Evolutionary conservation across 2,113 vertebrate species (phyloP).

Genomic region (Siphamia tubifer): DNA sequence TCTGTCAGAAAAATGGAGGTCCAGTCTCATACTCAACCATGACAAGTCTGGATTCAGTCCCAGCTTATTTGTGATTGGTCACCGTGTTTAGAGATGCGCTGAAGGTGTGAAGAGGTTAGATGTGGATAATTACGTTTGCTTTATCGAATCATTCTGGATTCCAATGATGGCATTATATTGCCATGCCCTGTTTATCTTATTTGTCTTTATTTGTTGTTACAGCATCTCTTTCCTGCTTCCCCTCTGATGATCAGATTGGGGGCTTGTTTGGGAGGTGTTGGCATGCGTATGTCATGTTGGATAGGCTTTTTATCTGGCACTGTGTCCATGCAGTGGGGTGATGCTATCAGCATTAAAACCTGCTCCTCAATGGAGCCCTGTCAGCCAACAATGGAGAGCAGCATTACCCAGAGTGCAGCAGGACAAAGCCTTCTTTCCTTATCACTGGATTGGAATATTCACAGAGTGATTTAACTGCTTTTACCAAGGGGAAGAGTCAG

Average conservation of each 20-base stretch:
- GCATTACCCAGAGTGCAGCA: conserved; percentile 76
- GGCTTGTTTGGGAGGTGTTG: conserved; percentile 66
- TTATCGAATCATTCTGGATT: conserved; percentile 51
- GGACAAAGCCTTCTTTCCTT: conserved; percentile 68
- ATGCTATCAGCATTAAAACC: conserved; percentile 77
- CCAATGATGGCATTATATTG: conserved; percentile 50
- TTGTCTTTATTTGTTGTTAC: conserved; percentile 68
- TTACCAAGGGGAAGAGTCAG: conserved; percentile 59
- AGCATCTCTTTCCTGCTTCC: conserved; percentile 47
- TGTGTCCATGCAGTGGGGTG: conserved; percentile 68
- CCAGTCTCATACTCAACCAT: conserved; percentile 17
- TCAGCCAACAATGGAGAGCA: conserved; percentile 76
- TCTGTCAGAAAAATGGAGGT: conserved; percentile 24
- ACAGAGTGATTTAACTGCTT: conserved; percentile 70
- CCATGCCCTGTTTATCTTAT: conserved; percentile 62
- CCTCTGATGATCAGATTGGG: conserved; percentile 64
- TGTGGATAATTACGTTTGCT: conserved; percentile 49
- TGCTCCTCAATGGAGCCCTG: conserved; percentile 72
- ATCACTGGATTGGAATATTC: conserved; percentile 75
- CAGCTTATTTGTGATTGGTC: conserved; percentile 29
- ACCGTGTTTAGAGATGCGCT: neutral
- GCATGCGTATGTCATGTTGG: conserved; percentile 67
- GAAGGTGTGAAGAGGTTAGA: conserved; percentile 1
- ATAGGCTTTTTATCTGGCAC: conserved; percentile 74
- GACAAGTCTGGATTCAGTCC: neutral